phyloP scores from a whole-genome alignment of 2,113 vertebrate genomes.

The Hyaena hyaena region DNA sequence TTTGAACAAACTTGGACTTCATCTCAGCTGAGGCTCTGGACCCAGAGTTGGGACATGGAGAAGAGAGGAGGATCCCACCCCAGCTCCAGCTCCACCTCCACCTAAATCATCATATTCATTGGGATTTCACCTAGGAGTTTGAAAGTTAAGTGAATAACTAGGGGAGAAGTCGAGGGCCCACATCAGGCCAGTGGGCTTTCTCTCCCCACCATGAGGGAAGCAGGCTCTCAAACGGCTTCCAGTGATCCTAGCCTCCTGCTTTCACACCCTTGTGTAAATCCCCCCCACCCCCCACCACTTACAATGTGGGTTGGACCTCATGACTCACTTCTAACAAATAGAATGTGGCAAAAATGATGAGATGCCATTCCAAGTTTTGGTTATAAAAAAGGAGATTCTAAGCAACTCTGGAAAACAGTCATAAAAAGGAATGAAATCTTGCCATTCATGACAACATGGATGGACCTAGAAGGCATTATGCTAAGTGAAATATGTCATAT shows the following conservation, averaged over 20 bases:
- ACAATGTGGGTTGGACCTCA: background rate
- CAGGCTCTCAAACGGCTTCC: background rate
- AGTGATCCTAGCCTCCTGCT: background rate
- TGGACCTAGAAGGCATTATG: background rate
- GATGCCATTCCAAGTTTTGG: background rate
- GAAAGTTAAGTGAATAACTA: background rate
- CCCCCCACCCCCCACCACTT: too few species aligned
- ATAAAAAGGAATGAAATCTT: background rate
- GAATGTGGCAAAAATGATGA: background rate
- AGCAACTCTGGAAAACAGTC: background rate
- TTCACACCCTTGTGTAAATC: background rate
- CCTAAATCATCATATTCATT: background rate
- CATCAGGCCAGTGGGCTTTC: background rate
- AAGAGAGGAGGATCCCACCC: background rate
- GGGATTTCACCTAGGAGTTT: background rate
- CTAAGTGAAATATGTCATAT: background rate
- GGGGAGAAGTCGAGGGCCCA: background rate
- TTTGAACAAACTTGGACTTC: background rate
- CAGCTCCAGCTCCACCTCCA: background rate
- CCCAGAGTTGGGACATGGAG: background rate
- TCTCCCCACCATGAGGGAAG: background rate
- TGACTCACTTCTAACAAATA: background rate
- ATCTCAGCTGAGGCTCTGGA: background rate
- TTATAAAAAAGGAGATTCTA: background rate
- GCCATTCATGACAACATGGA: background rate